phyloP scores from a whole-genome alignment of 2,113 vertebrate genomes.

The Ptilorrhoa leucosticta region DNA sequence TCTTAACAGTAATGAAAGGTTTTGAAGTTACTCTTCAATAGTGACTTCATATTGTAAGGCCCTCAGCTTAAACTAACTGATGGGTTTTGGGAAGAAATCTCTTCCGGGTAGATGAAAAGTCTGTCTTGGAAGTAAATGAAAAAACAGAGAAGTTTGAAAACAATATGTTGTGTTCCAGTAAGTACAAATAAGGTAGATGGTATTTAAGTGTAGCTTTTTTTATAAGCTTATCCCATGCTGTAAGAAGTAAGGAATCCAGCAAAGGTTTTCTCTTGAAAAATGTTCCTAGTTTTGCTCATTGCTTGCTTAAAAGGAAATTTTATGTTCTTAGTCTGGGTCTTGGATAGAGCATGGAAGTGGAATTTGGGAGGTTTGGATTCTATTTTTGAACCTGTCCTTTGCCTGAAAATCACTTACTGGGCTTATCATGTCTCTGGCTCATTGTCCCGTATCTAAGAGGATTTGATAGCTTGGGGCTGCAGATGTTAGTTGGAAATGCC shows the following conservation, averaged over 20 bases:
- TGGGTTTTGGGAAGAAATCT: neutral
- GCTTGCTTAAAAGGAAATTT: constrained; percentile 44
- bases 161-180: neutral
- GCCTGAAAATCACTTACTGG: neutral
- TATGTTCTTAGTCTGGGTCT: neutral
- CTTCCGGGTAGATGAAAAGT: neutral
- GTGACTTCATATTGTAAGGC: neutral
- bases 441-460: neutral
- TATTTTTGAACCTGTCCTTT: constrained; percentile 27
- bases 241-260: constrained; percentile 37
- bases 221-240: constrained; percentile 6
- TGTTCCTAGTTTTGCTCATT: neutral
- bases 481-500: neutral
- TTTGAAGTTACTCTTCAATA: neutral
- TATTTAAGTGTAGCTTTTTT: neutral
- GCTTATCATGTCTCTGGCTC: neutral
- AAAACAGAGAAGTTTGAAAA: neutral
- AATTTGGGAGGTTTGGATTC: constrained; percentile 8
- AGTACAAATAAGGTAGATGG: constrained; percentile 35
- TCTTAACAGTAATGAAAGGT: neutral
- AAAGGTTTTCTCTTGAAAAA: constrained; percentile 10
- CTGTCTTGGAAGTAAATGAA: neutral
- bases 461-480: neutral
- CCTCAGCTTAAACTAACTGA: neutral
- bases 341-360: neutral